Percentiles rank a stretch among this genome's conserved stretches.
phyloP scores from a whole-genome alignment of 2,113 vertebrate genomes.

The Corythoichthys intestinalis region DNA sequence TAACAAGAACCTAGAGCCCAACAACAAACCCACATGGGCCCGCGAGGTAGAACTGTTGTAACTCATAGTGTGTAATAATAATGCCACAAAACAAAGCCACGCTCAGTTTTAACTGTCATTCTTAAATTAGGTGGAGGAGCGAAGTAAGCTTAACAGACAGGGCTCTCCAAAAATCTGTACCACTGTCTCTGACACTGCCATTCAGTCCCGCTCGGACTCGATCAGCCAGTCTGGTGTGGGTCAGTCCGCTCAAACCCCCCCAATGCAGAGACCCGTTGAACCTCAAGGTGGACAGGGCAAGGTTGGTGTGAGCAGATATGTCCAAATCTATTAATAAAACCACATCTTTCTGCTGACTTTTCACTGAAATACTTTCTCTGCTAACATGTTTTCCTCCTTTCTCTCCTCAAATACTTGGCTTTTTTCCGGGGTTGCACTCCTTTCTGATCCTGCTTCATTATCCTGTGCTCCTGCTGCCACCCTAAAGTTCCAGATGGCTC shows the following conservation, averaged over 20 bases:
- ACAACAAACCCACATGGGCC: conserved; percentile 88
- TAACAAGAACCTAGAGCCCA: conserved; percentile 79
- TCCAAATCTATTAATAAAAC: not conserved
- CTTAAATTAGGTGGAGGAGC: conserved; percentile 81
- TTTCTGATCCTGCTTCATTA: conserved; percentile 29
- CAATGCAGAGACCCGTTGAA: conserved; percentile 89
- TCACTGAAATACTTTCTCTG: not conserved
- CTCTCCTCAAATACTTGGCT: conserved; percentile 13
- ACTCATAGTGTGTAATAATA: not conserved
- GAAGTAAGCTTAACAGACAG: conserved; percentile 85
- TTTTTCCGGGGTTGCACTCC: conserved; percentile 27
- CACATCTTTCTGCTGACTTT: conserved; percentile 20
- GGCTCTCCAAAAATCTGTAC: conserved; percentile 84
- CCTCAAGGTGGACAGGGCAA: conserved; percentile 89
- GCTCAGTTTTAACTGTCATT: not conserved
- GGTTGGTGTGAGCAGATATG: conserved; percentile 63
- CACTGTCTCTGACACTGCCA: conserved; percentile 77
- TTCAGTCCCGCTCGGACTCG: conserved; percentile 77
- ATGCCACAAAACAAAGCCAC: not conserved
- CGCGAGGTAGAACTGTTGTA: conserved; percentile 75
- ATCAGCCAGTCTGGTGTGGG: conserved; percentile 69
- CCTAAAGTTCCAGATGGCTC: conserved; percentile 85
- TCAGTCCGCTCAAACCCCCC: conserved; percentile 83
- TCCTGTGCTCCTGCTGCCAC: conserved; percentile 26
- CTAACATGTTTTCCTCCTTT: conserved; percentile 14